Evolutionary conservation across 2,888 invertebrate species (phyloP), one percentile per base, ranked within the genome.

Genomic region (Chymomyza caudatula): DNA sequence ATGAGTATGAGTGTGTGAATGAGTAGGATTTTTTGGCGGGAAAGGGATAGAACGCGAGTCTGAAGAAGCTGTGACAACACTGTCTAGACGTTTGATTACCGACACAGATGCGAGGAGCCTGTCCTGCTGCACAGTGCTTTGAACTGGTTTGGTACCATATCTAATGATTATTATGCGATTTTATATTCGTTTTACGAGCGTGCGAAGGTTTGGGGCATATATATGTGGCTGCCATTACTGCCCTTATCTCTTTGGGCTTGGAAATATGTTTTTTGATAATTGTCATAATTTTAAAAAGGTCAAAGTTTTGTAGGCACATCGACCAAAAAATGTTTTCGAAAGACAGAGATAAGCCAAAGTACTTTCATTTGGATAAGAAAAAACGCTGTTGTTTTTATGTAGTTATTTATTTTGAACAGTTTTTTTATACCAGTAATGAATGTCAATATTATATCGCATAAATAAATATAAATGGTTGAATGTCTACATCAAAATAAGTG

Each of bases 31-130:
- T 60, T 65, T 60, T 51, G 20, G 20, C 17, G 51, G 5, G 51
- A 5, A 19, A 2, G 49, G 19, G 49, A 6, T 8, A 8, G 1
- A n/a, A 68, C 60, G 58, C 65, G 47, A 37, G 57, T 60, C 69
- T 62, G 73, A 83, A 77, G 75, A 85, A 75, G 83, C 76, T 83
- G 73, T 77, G 74, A 25, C 74, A 65, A 75, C 76, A 71, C 74
- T 81, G 83, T 84, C 83, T 84, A 84, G 83, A 84, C 83, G 67
- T 82, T 75, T 85, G 76, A 83, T 86, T 81, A 85, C 81, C 77
- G 73, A 71, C 69, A 69, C 65, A 19, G 51, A 20, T 20, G 51
- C 51, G 13, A 11, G 29, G 0, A 11, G 42, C 63, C 13, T 19
- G 20, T 51, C 20, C 22, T 20, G 8, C 47, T 4, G 43, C 43